A percentile compares a stretch with the other conserved stretches of the same genome.
Conservation (phyloP, 1,140 invertebrate species). For the Hermatobates lingyangjiaoensis region DNA sequence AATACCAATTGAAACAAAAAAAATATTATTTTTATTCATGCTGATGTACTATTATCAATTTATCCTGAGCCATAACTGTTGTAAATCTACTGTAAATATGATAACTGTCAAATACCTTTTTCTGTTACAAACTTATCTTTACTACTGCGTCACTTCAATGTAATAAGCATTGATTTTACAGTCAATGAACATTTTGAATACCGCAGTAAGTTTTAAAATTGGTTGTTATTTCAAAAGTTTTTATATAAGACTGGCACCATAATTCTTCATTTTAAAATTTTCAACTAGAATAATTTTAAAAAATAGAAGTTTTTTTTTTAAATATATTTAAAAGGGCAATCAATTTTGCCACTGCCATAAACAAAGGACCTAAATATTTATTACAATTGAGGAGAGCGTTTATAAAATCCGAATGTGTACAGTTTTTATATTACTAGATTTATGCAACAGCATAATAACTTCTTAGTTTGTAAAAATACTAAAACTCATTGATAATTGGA, state of each 20-base stretch:
- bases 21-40: neutral
- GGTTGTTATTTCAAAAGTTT: too few species aligned
- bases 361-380: slow-evolving; percentile 12
- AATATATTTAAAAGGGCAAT: slow-evolving; percentile 9
- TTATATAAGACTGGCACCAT: slow-evolving; percentile 14
- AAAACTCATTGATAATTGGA: slow-evolving; percentile 2
- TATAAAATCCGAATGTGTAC: slow-evolving; percentile 8
- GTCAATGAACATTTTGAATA: too few species aligned
- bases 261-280: slow-evolving; percentile 11
- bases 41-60: neutral
- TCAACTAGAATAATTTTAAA: slow-evolving; percentile 6
- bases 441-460: slow-evolving; percentile 8
- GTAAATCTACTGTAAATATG: neutral
- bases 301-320: slow-evolving; percentile 5
- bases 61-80: neutral
- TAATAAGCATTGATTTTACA: too few species aligned
- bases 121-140: too few species aligned
- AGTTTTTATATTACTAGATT: slow-evolving; percentile 10
- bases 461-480: too few species aligned
- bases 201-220: too few species aligned
- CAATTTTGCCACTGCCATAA: slow-evolving; percentile 15
- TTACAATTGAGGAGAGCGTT: slow-evolving; percentile 7
- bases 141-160: too few species aligned
- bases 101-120: too few species aligned
- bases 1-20: neutral